Conservation (phyloP, 1,140 invertebrate genomes). For the Lordiphosa stackelbergi region DNA sequence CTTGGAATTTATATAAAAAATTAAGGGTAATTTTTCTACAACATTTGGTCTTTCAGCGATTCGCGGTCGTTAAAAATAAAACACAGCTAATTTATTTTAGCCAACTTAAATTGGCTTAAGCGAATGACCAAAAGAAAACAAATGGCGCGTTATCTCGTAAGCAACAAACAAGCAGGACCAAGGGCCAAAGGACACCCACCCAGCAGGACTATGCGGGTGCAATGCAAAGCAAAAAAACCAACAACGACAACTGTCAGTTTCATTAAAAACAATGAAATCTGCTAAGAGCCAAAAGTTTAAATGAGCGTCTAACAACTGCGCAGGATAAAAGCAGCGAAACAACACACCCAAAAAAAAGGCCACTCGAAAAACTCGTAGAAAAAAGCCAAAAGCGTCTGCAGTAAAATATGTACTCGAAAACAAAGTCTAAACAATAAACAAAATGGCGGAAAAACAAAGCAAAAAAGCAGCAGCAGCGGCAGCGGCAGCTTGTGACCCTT, state of each 20-base stretch:
- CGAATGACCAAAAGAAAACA: conserved; percentile 70
- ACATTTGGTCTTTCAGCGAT: conserved; percentile 35
- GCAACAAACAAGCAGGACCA: conserved; percentile 37
- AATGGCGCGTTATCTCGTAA: conserved; percentile 67
- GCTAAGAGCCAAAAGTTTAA: conserved; percentile 73
- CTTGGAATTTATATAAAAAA: conserved; percentile 42
- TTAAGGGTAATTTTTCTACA: conserved; percentile 51
- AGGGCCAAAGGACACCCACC: conserved; percentile 14
- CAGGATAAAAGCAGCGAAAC: conserved; percentile 38
- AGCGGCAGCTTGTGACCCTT: conserved; percentile 67
- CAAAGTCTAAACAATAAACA: conserved; percentile 73
- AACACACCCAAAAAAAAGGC: conserved; percentile 18
- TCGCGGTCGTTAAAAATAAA: conserved; percentile 53
- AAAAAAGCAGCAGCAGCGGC: conserved; percentile 39
- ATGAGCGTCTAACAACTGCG: conserved; percentile 63
- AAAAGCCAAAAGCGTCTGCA: conserved; percentile 55
- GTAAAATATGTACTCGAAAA: conserved; percentile 64
- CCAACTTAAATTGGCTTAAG: conserved; percentile 71
- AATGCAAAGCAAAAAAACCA: conserved; percentile 48
- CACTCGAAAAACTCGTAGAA: conserved; percentile 29
- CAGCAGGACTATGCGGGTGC: conserved; percentile 54
- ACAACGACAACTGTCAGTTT: conserved; percentile 59
- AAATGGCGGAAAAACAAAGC: conserved; percentile 58
- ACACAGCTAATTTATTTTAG: conserved; percentile 71
- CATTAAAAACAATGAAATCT: conserved; percentile 74